These are phyloP conservation scores for Cyrtodaria siliqua DNA, from an alignment of 2,888 invertebrate genomes.

Conservation along the genomic window DNA sequence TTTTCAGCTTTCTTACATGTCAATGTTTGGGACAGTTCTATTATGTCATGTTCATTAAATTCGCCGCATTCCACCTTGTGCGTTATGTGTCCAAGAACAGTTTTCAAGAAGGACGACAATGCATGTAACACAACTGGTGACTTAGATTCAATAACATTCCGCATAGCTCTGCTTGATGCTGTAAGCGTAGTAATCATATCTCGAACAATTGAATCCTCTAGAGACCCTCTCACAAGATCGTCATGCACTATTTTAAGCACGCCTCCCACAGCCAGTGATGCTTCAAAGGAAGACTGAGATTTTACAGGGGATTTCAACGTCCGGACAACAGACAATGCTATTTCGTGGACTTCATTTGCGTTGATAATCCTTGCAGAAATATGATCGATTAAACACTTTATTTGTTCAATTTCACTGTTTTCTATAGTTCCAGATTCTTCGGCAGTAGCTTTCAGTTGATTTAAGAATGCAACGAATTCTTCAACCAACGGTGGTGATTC, in stretches of 20 bases:
- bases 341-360: constrained; percentile 29
- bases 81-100: constrained; percentile 37
- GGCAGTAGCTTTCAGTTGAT: constrained; percentile 17
- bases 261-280: constrained; percentile 29
- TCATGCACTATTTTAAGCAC: constrained; percentile 24
- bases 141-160: constrained; percentile 9
- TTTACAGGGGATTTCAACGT: constrained; percentile 46
- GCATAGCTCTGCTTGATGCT: constrained; percentile 15
- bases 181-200: constrained; percentile 36
- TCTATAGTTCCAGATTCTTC: constrained; percentile 4
- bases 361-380: constrained; percentile 13
- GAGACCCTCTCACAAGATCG: constrained; percentile 24
- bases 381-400: constrained; percentile 28
- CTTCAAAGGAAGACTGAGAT: constrained; percentile 46
- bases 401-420: constrained; percentile 9
- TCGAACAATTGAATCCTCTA: constrained; percentile 31
- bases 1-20: constrained; percentile 2
- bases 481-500: constrained; percentile 27
- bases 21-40: constrained; percentile 20
- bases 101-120: constrained; percentile 43
- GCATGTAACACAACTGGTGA: constrained; percentile 35
- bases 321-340: constrained; percentile 44
- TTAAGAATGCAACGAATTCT: constrained; percentile 38
- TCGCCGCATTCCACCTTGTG: constrained; percentile 51
- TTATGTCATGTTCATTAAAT: constrained; percentile 39